A percentile compares a stretch with the other conserved stretches of the same genome.
phyloP scores from a whole-genome alignment of 2,113 vertebrate species.

The Mormoops blainvillei region DNA sequence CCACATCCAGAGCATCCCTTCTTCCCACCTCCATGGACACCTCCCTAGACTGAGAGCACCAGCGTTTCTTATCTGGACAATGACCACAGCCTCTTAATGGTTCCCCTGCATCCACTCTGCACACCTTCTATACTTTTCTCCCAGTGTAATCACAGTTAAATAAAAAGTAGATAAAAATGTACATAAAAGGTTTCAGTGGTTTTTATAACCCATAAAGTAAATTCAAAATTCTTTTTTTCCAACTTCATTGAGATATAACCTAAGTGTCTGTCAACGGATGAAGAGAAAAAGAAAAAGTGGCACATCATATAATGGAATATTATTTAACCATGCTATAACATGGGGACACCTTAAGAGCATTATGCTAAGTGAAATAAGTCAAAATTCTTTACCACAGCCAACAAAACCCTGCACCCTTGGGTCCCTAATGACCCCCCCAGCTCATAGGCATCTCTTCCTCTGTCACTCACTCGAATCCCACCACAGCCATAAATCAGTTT shows the following conservation, averaged over 20 bases:
- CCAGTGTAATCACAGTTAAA: background rate
- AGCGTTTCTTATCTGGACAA: background rate
- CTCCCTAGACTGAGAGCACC: background rate
- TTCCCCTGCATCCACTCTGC: background rate
- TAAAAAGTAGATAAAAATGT: background rate
- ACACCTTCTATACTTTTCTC: background rate
- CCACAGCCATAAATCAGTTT: background rate
- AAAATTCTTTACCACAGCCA: background rate
- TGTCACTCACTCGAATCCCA: background rate
- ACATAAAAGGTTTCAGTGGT: background rate
- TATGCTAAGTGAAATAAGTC: background rate
- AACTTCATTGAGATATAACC: background rate
- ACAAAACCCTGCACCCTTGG: background rate
- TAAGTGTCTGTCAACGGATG: background rate
- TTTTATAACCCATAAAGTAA: background rate
- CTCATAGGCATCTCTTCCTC: background rate
- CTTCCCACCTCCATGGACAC: background rate
- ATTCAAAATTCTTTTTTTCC: background rate
- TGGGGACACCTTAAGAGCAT: background rate
- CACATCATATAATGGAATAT: background rate
- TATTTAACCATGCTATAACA: background rate
- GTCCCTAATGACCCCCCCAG: background rate
- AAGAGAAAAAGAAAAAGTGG: background rate
- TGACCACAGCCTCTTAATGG: background rate
- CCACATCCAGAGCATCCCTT: background rate